Evolutionary conservation across 2,113 vertebrate species (phyloP), one percentile per base, ranked within the genome.

Genomic region (Plecotus auritus): DNA sequence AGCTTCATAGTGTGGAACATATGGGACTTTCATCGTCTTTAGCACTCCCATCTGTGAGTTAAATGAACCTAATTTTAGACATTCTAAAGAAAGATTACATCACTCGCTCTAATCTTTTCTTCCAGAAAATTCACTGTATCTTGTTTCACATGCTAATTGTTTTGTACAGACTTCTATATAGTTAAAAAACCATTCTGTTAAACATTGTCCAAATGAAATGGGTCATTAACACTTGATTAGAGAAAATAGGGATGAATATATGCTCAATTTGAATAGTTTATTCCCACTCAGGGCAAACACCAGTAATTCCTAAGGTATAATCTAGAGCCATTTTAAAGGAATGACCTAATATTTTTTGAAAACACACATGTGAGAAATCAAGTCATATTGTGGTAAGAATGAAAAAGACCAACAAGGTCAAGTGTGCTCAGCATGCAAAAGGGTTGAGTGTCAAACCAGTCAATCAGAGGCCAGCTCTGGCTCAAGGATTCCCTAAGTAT

Each of bases 31-130:
- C 18, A 18, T 73, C 80, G 42, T 94, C 91, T 94, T 87, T 42
- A 96, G 92, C 91, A 78, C 49, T 78, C 72, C 95, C 97, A 95
- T 97, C 96, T 97, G 97, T 81, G 94, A 95, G 92, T 87, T 85
- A 93, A 86, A 92, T 4, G 64, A 95, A 85, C 37, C 88, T 92
- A 97, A 96, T 95, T 96, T 96, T 94, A 97, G 89, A 94, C 17
- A 84, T 66, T n/a, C 64, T 56, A 69, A 96, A 95, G 88, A 85
- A 76, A 92, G 94, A 96, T 97, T 85, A 92, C 18, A 94, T 92
- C 93, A 95, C 23, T 88, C 10, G 35, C 64, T 90, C 84, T 72
- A 59, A 93, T 85, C 84, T 74, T 86, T 92, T 64, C 91, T 92
- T 81, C 92, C 51, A 95, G 90, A 91, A 96, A 94, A 94, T 67